Evolutionary conservation across 2,888 invertebrate genomes (phyloP).

Genomic region (Cecidostiba fungosa): DNA sequence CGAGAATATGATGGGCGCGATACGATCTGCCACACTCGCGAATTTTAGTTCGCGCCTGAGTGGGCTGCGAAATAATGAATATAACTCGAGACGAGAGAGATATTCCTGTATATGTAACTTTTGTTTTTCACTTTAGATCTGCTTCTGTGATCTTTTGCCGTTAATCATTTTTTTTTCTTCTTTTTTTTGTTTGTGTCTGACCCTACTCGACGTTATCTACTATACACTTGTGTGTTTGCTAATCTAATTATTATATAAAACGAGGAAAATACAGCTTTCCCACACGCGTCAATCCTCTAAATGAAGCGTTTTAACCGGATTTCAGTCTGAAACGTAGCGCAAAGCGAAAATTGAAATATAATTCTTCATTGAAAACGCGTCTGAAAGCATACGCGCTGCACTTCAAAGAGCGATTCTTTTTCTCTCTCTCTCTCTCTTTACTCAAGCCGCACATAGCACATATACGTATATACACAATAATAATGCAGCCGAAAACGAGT

Average conservation of each 20-base stretch:
- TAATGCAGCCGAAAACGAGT: slow-evolving; percentile 11
- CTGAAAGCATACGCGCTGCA: neutral
- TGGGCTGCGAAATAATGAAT: neutral
- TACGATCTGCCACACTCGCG: slow-evolving; percentile 8
- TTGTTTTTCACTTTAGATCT: slow-evolving; percentile 14
- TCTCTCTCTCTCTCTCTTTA: neutral
- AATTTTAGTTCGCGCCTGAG: slow-evolving; percentile 7
- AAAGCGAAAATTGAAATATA: slow-evolving; percentile 5
- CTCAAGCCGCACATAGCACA: neutral
- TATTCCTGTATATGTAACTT: neutral
- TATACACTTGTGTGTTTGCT: neutral
- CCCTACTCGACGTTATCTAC: neutral
- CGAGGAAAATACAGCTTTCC: neutral
- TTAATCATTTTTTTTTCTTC: neutral
- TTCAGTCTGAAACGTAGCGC: neutral
- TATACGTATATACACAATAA: neutral
- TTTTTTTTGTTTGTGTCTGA: neutral
- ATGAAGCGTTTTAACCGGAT: neutral
- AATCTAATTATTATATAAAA: neutral
- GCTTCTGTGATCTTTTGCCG: neutral
- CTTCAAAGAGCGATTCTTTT: neutral
- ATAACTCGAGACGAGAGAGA: neutral
- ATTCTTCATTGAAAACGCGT: neutral
- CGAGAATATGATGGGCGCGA: neutral
- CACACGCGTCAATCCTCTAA: neutral